These are phyloP conservation scores for Distichodus sexfasciatus DNA, from an alignment of 2,797 vertebrate genomes.

Conservation along the genomic window DNA sequence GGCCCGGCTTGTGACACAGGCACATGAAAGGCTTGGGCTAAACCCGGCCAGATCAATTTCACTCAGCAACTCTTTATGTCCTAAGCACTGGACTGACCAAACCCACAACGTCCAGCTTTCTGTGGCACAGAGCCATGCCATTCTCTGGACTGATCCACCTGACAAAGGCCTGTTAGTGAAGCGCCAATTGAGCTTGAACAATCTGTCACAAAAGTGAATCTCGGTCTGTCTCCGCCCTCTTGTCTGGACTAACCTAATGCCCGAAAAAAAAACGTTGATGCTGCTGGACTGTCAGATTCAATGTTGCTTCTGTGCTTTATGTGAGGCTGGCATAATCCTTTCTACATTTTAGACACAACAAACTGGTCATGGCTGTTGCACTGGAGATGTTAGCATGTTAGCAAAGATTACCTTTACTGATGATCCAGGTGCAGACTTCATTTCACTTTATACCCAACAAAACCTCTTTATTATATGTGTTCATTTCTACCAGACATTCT, in stretches of 20 bases:
- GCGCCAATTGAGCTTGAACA: constrained; percentile 70
- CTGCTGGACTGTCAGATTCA: not conserved
- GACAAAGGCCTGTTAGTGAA: constrained; percentile 67
- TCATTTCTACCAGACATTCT: no score
- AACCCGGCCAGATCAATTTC: constrained; percentile 63
- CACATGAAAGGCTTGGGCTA: constrained; percentile 55
- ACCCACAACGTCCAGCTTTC: constrained; percentile 65
- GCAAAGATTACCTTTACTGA: no score
- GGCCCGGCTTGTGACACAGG: constrained; percentile 40
- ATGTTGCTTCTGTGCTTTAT: not conserved
- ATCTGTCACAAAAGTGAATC: constrained; percentile 61
- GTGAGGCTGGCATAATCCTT: not conserved
- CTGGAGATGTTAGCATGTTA: no score
- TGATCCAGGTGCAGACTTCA: no score
- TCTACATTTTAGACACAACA: not conserved
- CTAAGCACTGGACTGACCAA: constrained; percentile 48
- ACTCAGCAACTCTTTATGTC: constrained; percentile 60
- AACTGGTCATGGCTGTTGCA: not conserved
- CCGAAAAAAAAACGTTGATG: constrained; percentile 2
- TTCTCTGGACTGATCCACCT: constrained; percentile 67
- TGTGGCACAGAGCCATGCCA: constrained; percentile 58
- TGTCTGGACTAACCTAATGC: not conserved
- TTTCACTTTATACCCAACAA: no score
- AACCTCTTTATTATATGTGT: no score
- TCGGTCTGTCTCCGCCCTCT: constrained; percentile 23